Percentiles rank a stretch among this genome's conserved stretches.
These are phyloP conservation scores for Lepidotrigona ventralis DNA, from an alignment of 1,140 invertebrate species.

Conservation along the genomic window DNA sequence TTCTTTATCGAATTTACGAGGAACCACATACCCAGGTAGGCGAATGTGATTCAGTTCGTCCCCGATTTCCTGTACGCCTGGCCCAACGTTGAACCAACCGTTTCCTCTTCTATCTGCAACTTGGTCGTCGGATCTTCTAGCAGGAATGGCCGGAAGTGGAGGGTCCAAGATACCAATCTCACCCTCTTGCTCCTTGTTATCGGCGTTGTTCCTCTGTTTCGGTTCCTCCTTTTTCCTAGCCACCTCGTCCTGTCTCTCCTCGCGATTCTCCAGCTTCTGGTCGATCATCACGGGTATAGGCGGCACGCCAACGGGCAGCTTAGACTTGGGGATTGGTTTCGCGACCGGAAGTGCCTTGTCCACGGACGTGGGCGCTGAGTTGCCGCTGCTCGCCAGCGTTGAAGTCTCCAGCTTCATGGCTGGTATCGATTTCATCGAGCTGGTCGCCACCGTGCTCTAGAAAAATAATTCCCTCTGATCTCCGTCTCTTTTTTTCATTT, in stretches of 20 bases:
- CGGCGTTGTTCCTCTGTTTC: slow-evolving; percentile 27
- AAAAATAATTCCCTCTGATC: slow-evolving; percentile 38
- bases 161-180: slow-evolving; percentile 59
- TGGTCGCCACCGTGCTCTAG: slow-evolving; percentile 62
- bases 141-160: slow-evolving; percentile 40
- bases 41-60: slow-evolving; percentile 74
- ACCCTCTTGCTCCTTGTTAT: slow-evolving; percentile 49
- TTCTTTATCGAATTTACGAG: no score
- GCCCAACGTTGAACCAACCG: slow-evolving; percentile 66
- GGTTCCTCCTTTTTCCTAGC: slow-evolving; percentile 24
- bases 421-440: slow-evolving; percentile 57
- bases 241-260: slow-evolving; percentile 35
- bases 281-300: slow-evolving; percentile 75
- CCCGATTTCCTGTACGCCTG: slow-evolving; percentile 76
- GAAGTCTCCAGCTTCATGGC: slow-evolving; percentile 53
- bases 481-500: neutral
- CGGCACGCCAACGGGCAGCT: slow-evolving; percentile 74
- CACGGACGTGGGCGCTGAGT: slow-evolving; percentile 54
- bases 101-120: slow-evolving; percentile 66
- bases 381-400: slow-evolving; percentile 60
- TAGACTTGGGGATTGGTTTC: slow-evolving; percentile 64
- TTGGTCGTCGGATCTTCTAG: slow-evolving; percentile 68
- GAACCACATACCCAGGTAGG: slow-evolving; percentile 57
- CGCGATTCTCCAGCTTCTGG: slow-evolving; percentile 50
- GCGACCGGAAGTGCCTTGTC: slow-evolving; percentile 44